phyloP scores from a whole-genome alignment of 2,888 invertebrate genomes.

The Spilosoma lubricipeda region DNA sequence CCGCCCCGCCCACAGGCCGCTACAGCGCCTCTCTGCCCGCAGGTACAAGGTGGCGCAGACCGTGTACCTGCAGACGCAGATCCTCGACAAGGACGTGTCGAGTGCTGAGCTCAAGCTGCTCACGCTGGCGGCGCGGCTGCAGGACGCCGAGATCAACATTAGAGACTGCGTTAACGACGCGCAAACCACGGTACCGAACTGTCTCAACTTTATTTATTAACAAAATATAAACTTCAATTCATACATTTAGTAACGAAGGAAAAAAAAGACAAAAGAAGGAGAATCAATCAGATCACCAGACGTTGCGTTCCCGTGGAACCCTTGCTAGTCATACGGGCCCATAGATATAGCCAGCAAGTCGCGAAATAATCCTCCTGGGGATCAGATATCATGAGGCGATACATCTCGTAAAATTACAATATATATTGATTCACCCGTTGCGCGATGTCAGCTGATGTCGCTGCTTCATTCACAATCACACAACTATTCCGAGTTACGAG shows the following conservation, averaged over 20 bases:
- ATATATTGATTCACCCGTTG: too few species aligned
- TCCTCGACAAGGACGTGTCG: constrained; percentile 91
- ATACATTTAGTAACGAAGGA: background rate
- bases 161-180: constrained; percentile 39
- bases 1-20: background rate
- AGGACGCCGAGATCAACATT: constrained; percentile 69
- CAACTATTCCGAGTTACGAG: too few species aligned
- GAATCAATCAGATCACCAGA: too few species aligned
- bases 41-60: constrained; percentile 94
- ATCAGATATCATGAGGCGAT: too few species aligned
- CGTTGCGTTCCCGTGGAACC: too few species aligned
- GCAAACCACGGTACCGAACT: constrained; percentile 27
- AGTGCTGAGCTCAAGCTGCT: constrained; percentile 75
- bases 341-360: too few species aligned
- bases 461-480: too few species aligned
- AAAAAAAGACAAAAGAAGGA: too few species aligned
- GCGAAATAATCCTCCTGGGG: too few species aligned
- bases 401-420: too few species aligned
- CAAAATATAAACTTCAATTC: background rate
- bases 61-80: constrained; percentile 93
- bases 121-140: constrained; percentile 76
- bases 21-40: background rate
- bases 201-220: background rate
- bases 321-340: too few species aligned
- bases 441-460: too few species aligned